phyloP scores from a whole-genome alignment of 2,888 invertebrate species.

The Latheticus oryzae region DNA sequence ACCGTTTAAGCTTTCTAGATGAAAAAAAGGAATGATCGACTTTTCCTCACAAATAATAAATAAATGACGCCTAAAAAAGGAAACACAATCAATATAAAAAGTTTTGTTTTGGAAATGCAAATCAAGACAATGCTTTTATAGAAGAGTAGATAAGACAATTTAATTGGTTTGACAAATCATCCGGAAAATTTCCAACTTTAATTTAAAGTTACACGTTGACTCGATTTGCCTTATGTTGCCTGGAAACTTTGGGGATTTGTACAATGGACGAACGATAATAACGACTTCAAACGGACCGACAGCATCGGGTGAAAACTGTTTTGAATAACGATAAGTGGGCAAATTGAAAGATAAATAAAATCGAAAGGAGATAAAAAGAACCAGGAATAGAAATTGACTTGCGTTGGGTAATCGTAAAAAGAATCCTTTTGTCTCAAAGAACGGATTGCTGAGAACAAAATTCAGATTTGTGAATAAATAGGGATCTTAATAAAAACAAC shows the following conservation, averaged over 20 bases:
- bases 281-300: slow-evolving; percentile 20
- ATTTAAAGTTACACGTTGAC: slow-evolving; percentile 44
- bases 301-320: slow-evolving; percentile 24
- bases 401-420: slow-evolving; percentile 8
- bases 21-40: slow-evolving; percentile 20
- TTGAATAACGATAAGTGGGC: slow-evolving; percentile 16
- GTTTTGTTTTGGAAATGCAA: neutral
- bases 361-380: slow-evolving; percentile 5
- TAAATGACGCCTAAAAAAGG: neutral
- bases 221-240: slow-evolving; percentile 11
- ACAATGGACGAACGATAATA: slow-evolving; percentile 27
- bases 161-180: slow-evolving; percentile 51
- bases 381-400: neutral
- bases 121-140: too few relatives aligned
- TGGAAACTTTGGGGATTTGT: slow-evolving; percentile 20
- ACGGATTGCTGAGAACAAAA: neutral
- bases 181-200: slow-evolving; percentile 50
- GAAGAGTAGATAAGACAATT: slow-evolving; percentile 42
- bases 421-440: slow-evolving; percentile 9
- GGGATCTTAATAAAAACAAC: too few relatives aligned
- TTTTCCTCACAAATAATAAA: slow-evolving; percentile 2
- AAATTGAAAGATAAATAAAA: slow-evolving; percentile 26
- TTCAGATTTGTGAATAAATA: too few relatives aligned
- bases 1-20: slow-evolving; percentile 13
- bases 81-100: slow-evolving; percentile 7